Percentiles rank a stretch among this genome's conserved stretches.
These are phyloP conservation scores for Hypocryptadius cinnamomeus DNA, from an alignment of 2,113 vertebrate genomes.

Conservation along the genomic window DNA sequence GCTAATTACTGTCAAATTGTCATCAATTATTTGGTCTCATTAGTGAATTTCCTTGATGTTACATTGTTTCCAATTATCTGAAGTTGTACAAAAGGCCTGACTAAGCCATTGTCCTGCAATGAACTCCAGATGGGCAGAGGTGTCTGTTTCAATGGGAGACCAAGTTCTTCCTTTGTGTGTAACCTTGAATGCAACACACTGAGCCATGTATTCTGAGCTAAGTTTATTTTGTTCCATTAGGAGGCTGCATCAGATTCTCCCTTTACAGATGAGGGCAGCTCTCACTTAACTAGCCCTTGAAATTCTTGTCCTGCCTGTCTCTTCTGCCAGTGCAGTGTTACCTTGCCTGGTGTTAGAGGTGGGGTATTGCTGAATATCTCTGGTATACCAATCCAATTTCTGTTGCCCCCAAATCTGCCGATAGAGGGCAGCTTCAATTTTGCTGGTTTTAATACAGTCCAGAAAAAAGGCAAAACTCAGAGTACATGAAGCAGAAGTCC, in stretches of 20 bases:
- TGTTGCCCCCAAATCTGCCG: background rate
- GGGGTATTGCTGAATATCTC: background rate
- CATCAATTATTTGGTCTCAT: conserved; percentile 9
- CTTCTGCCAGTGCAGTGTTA: background rate
- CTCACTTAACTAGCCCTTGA: background rate
- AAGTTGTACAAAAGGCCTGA: background rate
- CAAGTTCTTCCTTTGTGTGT: background rate
- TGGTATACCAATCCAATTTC: background rate
- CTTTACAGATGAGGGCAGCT: background rate
- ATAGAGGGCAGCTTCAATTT: conserved; percentile 28
- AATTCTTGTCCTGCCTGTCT: background rate
- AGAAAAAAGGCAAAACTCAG: background rate
- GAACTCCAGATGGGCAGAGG: conserved; percentile 7
- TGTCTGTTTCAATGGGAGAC: background rate
- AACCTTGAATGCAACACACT: background rate
- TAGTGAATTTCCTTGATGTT: conserved; percentile 21
- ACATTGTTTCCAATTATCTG: background rate
- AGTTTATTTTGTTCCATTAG: background rate
- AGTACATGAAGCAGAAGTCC: background rate
- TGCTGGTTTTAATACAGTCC: background rate
- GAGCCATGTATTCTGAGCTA: background rate
- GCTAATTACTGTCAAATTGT: conserved; percentile 15
- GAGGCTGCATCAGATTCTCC: background rate
- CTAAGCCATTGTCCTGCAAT: background rate
- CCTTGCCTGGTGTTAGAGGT: background rate